Conservation (phyloP, 2,888 invertebrate species). For the Cryptops parisi region DNA sequence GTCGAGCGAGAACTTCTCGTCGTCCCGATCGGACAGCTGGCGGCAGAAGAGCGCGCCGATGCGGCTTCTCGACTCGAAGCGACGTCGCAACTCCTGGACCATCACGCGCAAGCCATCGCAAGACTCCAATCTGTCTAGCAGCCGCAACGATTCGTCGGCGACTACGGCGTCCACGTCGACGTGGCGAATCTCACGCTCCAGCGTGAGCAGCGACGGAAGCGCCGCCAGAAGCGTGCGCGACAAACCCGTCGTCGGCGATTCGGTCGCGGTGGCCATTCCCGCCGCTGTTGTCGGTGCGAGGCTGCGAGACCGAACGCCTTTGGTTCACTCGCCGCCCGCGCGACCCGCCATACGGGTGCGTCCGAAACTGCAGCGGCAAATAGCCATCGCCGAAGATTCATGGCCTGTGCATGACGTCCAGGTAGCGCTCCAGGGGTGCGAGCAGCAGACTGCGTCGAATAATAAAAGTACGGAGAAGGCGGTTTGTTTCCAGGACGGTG, state of each 20-base stretch:
- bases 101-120: constrained; percentile 84
- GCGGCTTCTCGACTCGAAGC: constrained; percentile 52
- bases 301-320: neutral
- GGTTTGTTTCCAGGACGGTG: neutral
- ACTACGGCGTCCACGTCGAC: constrained; percentile 82
- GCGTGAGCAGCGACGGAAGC: constrained; percentile 45
- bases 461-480: neutral
- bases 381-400: constrained; percentile 5
- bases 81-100: constrained; percentile 59
- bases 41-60: constrained; percentile 46
- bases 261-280: constrained; percentile 7
- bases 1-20: constrained; percentile 71
- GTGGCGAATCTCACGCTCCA: constrained; percentile 74
- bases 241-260: constrained; percentile 15
- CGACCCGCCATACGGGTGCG: constrained; percentile 1
- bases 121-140: constrained; percentile 78
- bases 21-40: constrained; percentile 77
- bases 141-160: constrained; percentile 79
- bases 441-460: neutral
- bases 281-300: constrained; percentile 1
- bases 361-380: constrained; percentile 8
- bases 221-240: constrained; percentile 20
- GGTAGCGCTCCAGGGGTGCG: neutral
- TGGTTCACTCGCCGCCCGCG: constrained; percentile 1
- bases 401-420: neutral